Evolutionary conservation across 2,113 vertebrate species (phyloP).

Genomic region (Mustela lutreola): DNA sequence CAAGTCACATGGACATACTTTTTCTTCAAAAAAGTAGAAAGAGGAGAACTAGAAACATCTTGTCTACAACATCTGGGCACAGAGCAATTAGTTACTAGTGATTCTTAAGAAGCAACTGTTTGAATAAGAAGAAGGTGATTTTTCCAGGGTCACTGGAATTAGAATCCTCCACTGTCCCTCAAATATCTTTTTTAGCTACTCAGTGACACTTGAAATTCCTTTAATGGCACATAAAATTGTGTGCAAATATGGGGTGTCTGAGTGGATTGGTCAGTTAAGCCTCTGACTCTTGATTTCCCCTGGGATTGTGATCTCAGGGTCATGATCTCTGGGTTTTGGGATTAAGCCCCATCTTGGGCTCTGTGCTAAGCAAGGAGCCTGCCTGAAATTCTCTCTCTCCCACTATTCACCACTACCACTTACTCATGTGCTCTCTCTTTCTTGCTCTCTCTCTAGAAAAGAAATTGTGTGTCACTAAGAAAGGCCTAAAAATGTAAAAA

Average conservation of each 20-base stretch:
- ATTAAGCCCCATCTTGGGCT: background rate
- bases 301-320: background rate
- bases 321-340: background rate
- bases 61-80: background rate
- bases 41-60: background rate
- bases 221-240: background rate
- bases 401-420: background rate
- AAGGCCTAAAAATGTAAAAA: background rate
- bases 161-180: background rate
- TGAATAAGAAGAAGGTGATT: background rate
- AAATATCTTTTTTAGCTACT: background rate
- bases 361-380: background rate
- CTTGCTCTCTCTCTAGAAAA: background rate
- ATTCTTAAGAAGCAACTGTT: background rate
- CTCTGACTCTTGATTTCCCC: background rate
- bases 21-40: background rate
- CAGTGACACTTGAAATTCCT: background rate
- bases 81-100: background rate
- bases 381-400: background rate
- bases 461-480: background rate
- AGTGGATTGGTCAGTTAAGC: background rate
- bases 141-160: background rate
- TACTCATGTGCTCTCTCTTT: background rate
- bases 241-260: background rate
- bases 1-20: background rate